phyloP scores from a whole-genome alignment of 2,888 invertebrate species.

The Xestia c-nigrum region DNA sequence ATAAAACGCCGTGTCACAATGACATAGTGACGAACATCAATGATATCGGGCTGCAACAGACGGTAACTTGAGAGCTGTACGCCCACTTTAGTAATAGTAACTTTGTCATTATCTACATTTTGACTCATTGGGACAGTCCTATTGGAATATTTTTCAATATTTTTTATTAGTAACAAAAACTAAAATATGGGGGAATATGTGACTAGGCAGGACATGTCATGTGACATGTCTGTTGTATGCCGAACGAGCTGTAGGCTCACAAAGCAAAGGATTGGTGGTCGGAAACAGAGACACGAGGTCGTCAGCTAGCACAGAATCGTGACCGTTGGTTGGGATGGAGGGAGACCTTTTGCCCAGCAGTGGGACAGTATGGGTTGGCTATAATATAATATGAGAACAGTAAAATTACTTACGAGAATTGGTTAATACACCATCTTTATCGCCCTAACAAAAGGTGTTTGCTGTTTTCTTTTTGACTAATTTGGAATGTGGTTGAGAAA shows the following conservation, averaged over 20 bases:
- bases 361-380: too few species aligned
- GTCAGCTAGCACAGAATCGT: too few species aligned
- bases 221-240: too few species aligned
- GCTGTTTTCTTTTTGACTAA: not conserved
- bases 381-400: too few species aligned
- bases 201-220: too few species aligned
- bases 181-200: too few species aligned
- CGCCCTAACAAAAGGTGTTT: not conserved
- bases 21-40: constrained; percentile 19
- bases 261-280: too few species aligned
- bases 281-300: too few species aligned
- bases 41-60: constrained; percentile 54
- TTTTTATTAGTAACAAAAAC: constrained; percentile 16
- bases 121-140: constrained; percentile 30
- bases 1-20: not conserved
- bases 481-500: not conserved
- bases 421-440: not conserved
- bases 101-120: constrained; percentile 39
- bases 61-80: constrained; percentile 58
- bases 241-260: too few species aligned
- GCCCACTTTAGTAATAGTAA: constrained; percentile 53
- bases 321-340: too few species aligned
- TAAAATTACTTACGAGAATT: not conserved
- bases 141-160: too few species aligned
- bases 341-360: too few species aligned